Evolutionary conservation across 1,140 invertebrate species (phyloP).

Genomic region (Lordiphosa clarofinis): DNA sequence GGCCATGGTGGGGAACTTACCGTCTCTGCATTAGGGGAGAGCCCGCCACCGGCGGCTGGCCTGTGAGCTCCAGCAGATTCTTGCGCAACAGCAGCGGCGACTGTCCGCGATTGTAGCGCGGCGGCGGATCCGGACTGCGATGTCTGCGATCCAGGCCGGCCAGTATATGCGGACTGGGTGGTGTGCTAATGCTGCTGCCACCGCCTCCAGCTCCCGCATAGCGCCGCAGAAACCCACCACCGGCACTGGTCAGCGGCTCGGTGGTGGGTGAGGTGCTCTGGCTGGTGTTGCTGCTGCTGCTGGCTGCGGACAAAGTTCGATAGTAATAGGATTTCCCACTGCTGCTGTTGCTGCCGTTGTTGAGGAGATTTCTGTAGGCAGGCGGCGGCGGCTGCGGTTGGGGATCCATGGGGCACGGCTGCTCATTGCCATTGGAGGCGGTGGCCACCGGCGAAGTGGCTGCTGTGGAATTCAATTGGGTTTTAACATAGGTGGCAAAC

Average conservation of each 20-base stretch:
- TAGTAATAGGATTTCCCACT: slow-evolving; percentile 60
- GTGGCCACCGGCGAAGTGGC: slow-evolving; percentile 59
- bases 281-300: slow-evolving; percentile 66
- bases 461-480: slow-evolving; percentile 82
- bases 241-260: slow-evolving; percentile 39
- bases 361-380: slow-evolving; percentile 46
- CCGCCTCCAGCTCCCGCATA: slow-evolving; percentile 18
- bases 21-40: slow-evolving; percentile 83
- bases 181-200: slow-evolving; percentile 44
- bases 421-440: slow-evolving; percentile 29
- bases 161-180: slow-evolving; percentile 60
- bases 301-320: slow-evolving; percentile 65
- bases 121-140: slow-evolving; percentile 85
- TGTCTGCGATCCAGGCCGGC: slow-evolving; percentile 78
- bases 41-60: slow-evolving; percentile 75
- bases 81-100: slow-evolving; percentile 83
- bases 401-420: slow-evolving; percentile 50
- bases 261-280: slow-evolving; percentile 70
- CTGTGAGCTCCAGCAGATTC: slow-evolving; percentile 81
- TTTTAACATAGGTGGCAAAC: slow-evolving; percentile 89
- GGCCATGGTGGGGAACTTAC: slow-evolving; percentile 70
- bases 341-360: slow-evolving; percentile 4
- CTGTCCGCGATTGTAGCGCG: slow-evolving; percentile 84
- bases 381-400: slow-evolving; percentile 56
- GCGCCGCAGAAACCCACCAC: slow-evolving; percentile 31